Conservation (phyloP, 2,113 vertebrate species). For the Coryphaenoides rupestris region DNA sequence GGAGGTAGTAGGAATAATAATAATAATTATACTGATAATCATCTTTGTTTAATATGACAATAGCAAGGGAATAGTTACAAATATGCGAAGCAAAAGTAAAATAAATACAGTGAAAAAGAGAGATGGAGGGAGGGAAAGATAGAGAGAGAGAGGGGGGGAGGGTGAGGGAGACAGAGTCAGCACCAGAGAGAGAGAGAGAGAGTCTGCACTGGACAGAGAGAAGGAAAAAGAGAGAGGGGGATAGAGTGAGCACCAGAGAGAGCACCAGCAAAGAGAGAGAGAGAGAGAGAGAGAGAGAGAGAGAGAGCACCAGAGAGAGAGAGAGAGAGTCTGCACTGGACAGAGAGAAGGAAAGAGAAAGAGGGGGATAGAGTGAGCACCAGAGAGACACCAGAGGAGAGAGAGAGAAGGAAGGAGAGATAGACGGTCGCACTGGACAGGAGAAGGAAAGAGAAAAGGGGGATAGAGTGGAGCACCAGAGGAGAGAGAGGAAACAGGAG, state of each 20-base stretch:
- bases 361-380: not conserved
- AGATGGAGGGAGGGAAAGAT: not conserved
- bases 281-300: not conserved
- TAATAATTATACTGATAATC: no score
- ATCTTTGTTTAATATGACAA: no score
- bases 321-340: not conserved
- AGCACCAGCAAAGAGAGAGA: not conserved
- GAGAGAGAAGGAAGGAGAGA: not conserved
- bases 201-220: slow-evolving; percentile 8
- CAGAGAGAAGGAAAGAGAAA: not conserved
- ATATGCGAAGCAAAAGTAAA: no score
- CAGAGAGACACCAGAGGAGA: not conserved
- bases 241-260: not conserved
- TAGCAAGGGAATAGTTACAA: no score
- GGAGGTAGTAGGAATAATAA: no score
- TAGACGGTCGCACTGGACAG: no score
- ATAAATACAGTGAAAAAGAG: not conserved
- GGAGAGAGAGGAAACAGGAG: not conserved
- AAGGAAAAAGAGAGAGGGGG: not conserved
- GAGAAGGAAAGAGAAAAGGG: not conserved
- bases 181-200: no score
- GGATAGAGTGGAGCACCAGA: not conserved
- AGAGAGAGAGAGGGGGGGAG: not conserved
- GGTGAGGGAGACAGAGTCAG: not conserved
- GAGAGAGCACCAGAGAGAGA: not conserved